Percentiles rank a stretch among this genome's conserved stretches.
phyloP scores from a whole-genome alignment of 2,888 invertebrate genomes.

The Nineta flava region DNA sequence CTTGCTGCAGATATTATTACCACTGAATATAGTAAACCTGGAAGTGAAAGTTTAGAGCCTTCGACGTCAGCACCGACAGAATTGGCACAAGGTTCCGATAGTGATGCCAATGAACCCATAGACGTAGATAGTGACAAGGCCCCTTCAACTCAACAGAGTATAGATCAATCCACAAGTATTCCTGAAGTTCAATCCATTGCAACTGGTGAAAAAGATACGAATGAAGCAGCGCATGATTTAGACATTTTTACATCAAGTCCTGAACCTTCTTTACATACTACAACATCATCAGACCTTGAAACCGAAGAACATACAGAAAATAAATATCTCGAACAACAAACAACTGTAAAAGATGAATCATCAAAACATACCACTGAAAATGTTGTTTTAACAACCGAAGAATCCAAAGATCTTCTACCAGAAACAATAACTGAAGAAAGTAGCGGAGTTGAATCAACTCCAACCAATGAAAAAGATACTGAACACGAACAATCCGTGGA shows the following conservation, averaged over 20 bases:
- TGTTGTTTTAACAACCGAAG: constrained; percentile 5
- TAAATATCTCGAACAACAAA: constrained; percentile 4
- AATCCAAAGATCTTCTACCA: constrained; percentile 4
- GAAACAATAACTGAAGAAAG: background rate
- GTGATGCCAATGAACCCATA: no score
- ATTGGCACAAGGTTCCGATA: no score
- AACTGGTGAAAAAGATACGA: background rate
- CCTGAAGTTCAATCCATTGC: no score
- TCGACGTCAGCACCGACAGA: no score
- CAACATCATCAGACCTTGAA: constrained; percentile 4
- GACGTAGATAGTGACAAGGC: no score
- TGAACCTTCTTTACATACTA: background rate
- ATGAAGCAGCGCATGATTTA: background rate
- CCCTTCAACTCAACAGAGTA: no score
- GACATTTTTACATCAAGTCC: background rate
- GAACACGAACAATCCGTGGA: background rate
- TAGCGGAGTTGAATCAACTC: background rate
- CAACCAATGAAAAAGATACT: background rate
- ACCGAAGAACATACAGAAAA: constrained; percentile 2
- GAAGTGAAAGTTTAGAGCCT: no score
- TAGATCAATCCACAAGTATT: no score
- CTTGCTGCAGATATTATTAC: no score
- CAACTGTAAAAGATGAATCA: background rate
- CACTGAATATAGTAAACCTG: no score
- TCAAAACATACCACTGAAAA: no score